These are phyloP conservation scores for Magallana angulata DNA, from an alignment of 1,140 invertebrate genomes.

Conservation along the genomic window DNA sequence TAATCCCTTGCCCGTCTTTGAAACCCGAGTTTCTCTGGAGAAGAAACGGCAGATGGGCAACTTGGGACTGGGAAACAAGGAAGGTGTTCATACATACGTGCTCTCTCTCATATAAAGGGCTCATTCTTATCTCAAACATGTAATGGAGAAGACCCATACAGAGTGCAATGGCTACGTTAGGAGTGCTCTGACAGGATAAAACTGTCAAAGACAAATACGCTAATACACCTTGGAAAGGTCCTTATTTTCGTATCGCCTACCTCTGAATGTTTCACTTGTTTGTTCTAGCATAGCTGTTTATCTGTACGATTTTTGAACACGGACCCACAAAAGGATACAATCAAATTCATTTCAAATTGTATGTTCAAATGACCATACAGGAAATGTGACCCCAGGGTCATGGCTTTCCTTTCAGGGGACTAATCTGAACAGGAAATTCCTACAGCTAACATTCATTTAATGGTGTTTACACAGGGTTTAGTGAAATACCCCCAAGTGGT, in stretches of 20 bases:
- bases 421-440: conserved; percentile 32
- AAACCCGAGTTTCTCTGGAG: not conserved
- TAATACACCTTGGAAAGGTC: too few relatives aligned
- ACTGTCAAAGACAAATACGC: too few relatives aligned
- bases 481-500: not conserved
- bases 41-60: conserved; percentile 13
- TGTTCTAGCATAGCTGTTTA: too few relatives aligned
- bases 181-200: too few relatives aligned
- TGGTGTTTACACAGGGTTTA: conserved; percentile 19
- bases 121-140: not conserved
- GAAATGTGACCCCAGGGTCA: conserved; percentile 23
- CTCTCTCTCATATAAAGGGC: not conserved
- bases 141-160: too few relatives aligned
- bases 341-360: too few relatives aligned
- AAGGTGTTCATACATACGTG: conserved; percentile 2
- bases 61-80: conserved; percentile 2
- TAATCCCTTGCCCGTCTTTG: conserved; percentile 17
- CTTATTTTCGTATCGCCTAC: too few relatives aligned
- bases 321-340: too few relatives aligned
- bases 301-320: too few relatives aligned
- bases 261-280: too few relatives aligned
- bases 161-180: too few relatives aligned
- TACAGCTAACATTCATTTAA: conserved; percentile 14
- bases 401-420: not conserved
- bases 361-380: not conserved